Conservation (phyloP, 2,113 vertebrate species). For the Phodopus roborovskii region DNA sequence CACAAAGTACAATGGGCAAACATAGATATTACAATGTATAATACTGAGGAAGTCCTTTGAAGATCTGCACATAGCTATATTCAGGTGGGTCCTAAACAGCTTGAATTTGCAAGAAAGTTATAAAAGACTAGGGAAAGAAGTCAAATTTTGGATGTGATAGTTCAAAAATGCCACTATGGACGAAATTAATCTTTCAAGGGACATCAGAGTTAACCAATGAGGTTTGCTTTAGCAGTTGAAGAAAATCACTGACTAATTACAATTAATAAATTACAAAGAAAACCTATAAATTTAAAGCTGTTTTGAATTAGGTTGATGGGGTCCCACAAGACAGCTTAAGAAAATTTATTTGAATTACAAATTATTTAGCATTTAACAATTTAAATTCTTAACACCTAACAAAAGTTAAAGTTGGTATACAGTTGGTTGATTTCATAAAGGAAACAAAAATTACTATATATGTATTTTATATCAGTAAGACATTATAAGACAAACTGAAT, state of each 20-base stretch:
- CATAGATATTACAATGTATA: background rate
- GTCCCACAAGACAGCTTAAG: background rate
- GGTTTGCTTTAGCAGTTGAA: background rate
- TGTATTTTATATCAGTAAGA: background rate
- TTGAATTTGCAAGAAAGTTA: background rate
- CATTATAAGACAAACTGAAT: background rate
- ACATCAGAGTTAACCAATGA: background rate
- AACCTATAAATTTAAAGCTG: background rate
- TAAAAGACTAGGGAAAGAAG: background rate
- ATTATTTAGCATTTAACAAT: background rate
- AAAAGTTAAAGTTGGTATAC: background rate
- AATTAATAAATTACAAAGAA: background rate
- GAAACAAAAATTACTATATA: background rate
- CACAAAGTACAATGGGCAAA: background rate
- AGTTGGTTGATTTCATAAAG: background rate
- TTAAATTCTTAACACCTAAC: conserved; percentile 1
- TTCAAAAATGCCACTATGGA: background rate
- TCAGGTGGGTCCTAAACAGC: background rate
- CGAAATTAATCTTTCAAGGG: background rate
- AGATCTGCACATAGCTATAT: background rate
- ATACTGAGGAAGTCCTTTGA: background rate
- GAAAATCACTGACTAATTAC: background rate
- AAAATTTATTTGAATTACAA: background rate
- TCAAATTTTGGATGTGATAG: background rate
- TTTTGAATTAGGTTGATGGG: background rate